Percentiles rank a stretch among this genome's conserved stretches.
These are phyloP conservation scores for Gymnopithys bicolor DNA, from an alignment of 2,797 vertebrate species.

Conservation along the genomic window DNA sequence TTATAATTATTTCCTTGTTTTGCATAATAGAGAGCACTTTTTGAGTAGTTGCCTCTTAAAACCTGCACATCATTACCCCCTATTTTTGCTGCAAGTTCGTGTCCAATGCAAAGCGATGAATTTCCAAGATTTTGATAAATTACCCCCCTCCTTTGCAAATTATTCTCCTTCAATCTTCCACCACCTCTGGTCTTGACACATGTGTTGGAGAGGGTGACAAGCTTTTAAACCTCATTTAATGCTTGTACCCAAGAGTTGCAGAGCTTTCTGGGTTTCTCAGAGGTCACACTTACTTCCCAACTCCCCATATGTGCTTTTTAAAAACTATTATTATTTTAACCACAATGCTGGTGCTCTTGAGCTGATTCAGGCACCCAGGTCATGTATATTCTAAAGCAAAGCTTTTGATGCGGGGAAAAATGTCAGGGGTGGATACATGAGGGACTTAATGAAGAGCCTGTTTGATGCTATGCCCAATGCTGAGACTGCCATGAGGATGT, in stretches of 20 bases:
- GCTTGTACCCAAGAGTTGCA: background rate
- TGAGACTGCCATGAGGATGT: background rate
- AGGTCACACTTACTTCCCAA: background rate
- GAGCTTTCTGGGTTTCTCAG: background rate
- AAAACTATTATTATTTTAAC: background rate
- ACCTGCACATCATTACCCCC: rapidly evolving
- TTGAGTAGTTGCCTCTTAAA: background rate
- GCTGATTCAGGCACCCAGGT: background rate
- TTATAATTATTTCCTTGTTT: background rate
- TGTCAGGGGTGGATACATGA: background rate
- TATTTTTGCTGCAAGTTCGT: background rate
- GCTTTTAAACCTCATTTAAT: background rate
- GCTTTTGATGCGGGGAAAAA: background rate
- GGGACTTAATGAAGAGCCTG: background rate
- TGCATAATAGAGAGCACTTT: background rate
- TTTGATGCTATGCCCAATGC: background rate
- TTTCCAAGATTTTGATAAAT: slow-evolving; percentile 7
- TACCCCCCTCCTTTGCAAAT: background rate
- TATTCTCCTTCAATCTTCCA: background rate
- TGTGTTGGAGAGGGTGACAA: background rate
- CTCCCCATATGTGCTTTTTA: rapidly evolving
- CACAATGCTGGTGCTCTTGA: background rate
- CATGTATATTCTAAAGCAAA: background rate
- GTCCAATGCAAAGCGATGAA: background rate
- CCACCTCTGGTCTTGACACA: background rate